Percentiles rank a stretch among this genome's conserved stretches.
Evolutionary conservation across 2,888 invertebrate species (phyloP).

Genomic region (Tenthredo amoena): DNA sequence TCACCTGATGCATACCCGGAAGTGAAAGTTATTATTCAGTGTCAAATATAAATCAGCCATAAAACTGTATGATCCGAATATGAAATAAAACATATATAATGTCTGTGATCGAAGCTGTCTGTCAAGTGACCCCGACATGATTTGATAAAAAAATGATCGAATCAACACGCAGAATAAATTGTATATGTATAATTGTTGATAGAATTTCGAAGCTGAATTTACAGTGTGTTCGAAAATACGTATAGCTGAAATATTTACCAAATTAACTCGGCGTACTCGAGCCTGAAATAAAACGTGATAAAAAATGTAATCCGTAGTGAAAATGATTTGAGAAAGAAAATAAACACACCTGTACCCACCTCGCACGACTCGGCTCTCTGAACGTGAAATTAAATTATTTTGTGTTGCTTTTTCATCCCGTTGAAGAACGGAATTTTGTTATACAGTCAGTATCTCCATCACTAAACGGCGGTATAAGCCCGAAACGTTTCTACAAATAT

Average conservation of each 20-base stretch:
- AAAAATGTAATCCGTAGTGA: not conserved
- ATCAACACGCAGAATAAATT: not conserved
- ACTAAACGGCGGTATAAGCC: not conserved
- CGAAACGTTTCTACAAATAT: not conserved
- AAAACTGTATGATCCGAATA: not conserved
- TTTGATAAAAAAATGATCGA: not conserved
- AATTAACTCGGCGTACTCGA: not conserved
- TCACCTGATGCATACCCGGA: not conserved
- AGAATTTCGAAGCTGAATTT: not conserved
- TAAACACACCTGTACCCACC: conserved; percentile 11
- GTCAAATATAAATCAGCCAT: not conserved
- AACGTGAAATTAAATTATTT: conserved; percentile 8
- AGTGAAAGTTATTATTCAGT: not conserved
- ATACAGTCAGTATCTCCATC: not conserved
- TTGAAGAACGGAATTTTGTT: not conserved
- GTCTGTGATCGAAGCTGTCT: not conserved
- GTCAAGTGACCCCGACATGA: not conserved
- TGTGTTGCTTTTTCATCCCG: conserved; percentile 25
- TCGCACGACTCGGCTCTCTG: not conserved
- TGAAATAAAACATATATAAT: not conserved
- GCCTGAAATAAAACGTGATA: not conserved
- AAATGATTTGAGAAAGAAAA: conserved; percentile 25
- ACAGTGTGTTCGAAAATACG: not conserved
- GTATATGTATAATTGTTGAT: not conserved
- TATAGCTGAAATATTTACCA: not conserved